Evolutionary conservation across 64 coral and sea anemone genomes (phyloP), one percentile per base, ranked within the genome.

Genomic region (Cladopsammia gracilis): DNA sequence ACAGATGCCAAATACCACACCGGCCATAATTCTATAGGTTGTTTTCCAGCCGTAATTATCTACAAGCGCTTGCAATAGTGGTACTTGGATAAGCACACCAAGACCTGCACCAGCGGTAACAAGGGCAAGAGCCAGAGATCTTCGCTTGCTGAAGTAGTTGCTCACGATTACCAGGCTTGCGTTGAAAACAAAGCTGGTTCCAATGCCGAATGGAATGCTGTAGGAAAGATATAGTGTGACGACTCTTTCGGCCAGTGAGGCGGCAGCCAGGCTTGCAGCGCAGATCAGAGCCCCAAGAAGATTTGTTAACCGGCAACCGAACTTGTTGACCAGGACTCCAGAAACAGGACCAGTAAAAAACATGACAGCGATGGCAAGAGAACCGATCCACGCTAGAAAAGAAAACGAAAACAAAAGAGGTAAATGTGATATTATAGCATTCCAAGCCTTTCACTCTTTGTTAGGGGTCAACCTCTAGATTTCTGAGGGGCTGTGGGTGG

Each of bases 301-400:
- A 50, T 24, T 60, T 7, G 47, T 50, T 43, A 12, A 51, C 6
- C 80, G 25, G 10, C 26, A 43, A 15, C 80, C 80, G 25, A 84
- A 84, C 20, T 50, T 62, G 25, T 19, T 62, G 26, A 64, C 20
- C 13, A 84, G 2, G 26, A 45, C 43, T 42, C 26, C 80, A 5
- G 60, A 64, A 4, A 84, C 58, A 47, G 80, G 54, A 52, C 80
- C 80, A 64, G 48, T 64, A 2, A 90, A 51, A 44, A 78, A 78
- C 6, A 76, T 47, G 18, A 69, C 22, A 10, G 58, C 60, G n/a
- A 90, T 90, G 16, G 88, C 74, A 34, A 90, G 62, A 18, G 88
- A 90, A 25, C 88, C 88, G 12, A 90, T 34, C 88, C 72, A 90
- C 7, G 88, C 88, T 90, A 24, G 1, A 77, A 89, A 79, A 8